These are phyloP conservation scores for Bradypus variegatus DNA, from an alignment of 2,797 vertebrate species.

Conservation along the genomic window DNA sequence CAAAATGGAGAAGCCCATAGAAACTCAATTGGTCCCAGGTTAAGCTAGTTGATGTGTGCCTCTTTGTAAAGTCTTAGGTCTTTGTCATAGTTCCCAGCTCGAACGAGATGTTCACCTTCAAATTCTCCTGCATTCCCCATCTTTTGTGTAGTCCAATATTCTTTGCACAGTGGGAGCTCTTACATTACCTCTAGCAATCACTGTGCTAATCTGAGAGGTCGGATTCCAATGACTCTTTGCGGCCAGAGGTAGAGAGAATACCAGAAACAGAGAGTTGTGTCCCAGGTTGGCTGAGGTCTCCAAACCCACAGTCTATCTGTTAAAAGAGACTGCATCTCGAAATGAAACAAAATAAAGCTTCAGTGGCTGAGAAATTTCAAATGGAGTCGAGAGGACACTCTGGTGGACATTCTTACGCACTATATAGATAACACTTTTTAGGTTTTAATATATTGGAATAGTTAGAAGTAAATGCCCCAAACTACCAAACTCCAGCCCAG, in stretches of 20 bases:
- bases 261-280: not conserved
- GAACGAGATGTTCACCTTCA: not conserved
- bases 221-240: not conserved
- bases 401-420: no score
- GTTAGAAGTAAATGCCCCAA: no score
- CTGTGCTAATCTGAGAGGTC: not conserved
- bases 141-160: not conserved
- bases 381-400: no score
- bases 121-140: not conserved
- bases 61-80: not conserved
- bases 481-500: no score
- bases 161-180: not conserved
- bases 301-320: not conserved
- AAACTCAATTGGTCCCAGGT: not conserved
- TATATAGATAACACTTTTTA: no score
- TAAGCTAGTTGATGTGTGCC: not conserved
- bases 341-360: no score
- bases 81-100: not conserved
- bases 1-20: not conserved
- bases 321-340: not conserved
- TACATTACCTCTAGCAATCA: not conserved
- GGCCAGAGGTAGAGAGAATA: not conserved
- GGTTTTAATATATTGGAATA: no score
- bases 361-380: no score
- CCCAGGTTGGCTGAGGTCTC: not conserved